Base-by-base conservation (phyloP, 2,113 vertebrate species). In the Tonatia bakeri region DNA sequence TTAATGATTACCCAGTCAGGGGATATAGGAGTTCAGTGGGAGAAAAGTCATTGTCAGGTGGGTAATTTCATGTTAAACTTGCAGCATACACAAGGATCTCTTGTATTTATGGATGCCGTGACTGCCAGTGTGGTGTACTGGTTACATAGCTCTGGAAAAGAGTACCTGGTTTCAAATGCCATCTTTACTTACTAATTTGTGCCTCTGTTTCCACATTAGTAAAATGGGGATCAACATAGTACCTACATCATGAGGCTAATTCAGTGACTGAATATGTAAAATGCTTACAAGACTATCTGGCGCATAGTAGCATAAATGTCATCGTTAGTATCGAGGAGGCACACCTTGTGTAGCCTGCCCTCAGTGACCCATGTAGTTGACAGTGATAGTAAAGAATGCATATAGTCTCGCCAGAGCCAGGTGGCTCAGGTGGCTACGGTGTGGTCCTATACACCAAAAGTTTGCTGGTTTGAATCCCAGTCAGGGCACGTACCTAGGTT, bases 1-100 rank as follows among this genome's bases (percentile, higher is more conserved):
- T 97, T 93, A 84, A 95, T 96, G 83, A 93, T 97, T 93, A 91
- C 61, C 81, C 31, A 43, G 81, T 67, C n/a, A 54, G 15, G 26
- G 65, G 38, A 75, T 43, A 50, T 33, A 52, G 33, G 76, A 89
- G 19, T 77, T 83, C 79, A 64, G 3, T 45, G 36, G 50, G 86
- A 73, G 67, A 59, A 87, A 87, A 89, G 13, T 91, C n/a, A 73
- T 43, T 90, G 56, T 84, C 79, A 72, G 69, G 38, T 69, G 43
- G 79, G 17, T 80, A n/a, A 56, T 75, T 93, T 73, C 89, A 33
- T 40, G 9, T 24, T 94, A 67, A 77, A 64, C 43, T 47, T 75
- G 1, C 40, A 94, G 65, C 56, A 14, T 43, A 70, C 67, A 40
- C 28, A 4, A n/a, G 31, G 11, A 80, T 43, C 52, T 87, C 61